These are phyloP conservation scores for Sebastes steindachneri DNA, from an alignment of 2,797 vertebrate genomes.

Conservation along the genomic window DNA sequence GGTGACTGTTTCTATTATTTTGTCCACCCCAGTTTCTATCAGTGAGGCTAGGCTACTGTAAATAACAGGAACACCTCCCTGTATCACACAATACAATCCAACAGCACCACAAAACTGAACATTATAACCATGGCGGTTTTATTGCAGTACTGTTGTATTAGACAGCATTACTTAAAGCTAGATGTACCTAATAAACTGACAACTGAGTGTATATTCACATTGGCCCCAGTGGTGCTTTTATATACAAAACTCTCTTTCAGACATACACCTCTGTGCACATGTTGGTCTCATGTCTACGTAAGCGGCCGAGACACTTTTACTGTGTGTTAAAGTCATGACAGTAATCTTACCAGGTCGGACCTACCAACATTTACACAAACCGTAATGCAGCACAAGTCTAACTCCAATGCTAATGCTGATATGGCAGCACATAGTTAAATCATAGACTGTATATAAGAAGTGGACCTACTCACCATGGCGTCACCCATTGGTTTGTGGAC, in stretches of 20 bases:
- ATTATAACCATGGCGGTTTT: not conserved
- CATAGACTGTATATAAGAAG: too few relatives aligned
- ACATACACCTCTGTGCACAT: too few relatives aligned
- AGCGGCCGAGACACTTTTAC: too few relatives aligned
- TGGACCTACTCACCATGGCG: too few relatives aligned
- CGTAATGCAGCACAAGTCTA: rapidly evolving
- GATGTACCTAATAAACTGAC: not conserved
- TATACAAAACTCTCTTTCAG: not conserved
- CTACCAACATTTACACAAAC: not conserved
- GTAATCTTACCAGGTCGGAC: not conserved
- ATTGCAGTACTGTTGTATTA: not conserved
- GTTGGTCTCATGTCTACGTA: too few relatives aligned
- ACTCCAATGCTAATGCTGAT: not conserved
- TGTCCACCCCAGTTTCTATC: not conserved
- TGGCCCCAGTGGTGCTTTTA: not conserved
- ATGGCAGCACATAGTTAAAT: not conserved
- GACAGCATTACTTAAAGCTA: not conserved
- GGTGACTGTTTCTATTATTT: not conserved
- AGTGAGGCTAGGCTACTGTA: not conserved
- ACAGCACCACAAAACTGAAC: not conserved
- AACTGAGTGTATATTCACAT: not conserved
- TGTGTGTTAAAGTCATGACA: not conserved
- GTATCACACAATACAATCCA: too few relatives aligned
- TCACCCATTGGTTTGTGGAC: too few relatives aligned
- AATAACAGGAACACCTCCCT: not conserved